phyloP scores from a whole-genome alignment of 2,888 invertebrate species.

The Mythimna lalbum region DNA sequence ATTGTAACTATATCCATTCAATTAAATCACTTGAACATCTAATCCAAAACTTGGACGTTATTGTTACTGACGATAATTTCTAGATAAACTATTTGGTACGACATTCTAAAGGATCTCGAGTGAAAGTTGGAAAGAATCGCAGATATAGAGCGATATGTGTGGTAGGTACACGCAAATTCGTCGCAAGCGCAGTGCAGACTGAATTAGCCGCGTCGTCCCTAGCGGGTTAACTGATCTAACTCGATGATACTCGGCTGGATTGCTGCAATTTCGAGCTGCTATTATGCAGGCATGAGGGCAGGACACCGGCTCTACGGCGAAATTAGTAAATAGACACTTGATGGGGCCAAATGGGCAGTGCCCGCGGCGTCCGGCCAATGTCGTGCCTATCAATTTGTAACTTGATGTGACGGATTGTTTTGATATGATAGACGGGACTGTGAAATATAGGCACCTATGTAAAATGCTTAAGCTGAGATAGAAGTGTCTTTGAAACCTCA shows the following conservation, averaged over 20 bases:
- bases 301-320: conserved; percentile 83
- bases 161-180: conserved; percentile 66
- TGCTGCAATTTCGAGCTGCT: conserved; percentile 85
- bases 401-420: conserved; percentile 14
- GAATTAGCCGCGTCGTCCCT: conserved; percentile 70
- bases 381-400: conserved; percentile 45
- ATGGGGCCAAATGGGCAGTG: conserved; percentile 66
- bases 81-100: conserved; percentile 45
- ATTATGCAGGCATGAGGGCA: conserved; percentile 84
- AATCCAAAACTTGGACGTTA: conserved; percentile 27
- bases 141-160: conserved; percentile 12
- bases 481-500: background rate
- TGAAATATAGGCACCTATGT: background rate
- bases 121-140: conserved; percentile 22
- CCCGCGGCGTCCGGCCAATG: conserved; percentile 39
- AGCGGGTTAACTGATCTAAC: conserved; percentile 82
- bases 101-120: conserved; percentile 14
- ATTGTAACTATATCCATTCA: conserved; percentile 65
- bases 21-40: conserved; percentile 45
- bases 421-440: conserved; percentile 1
- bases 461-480: background rate
- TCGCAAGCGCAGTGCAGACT: conserved; percentile 73
- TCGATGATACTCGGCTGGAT: conserved; percentile 82
- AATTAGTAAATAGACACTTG: conserved; percentile 82
- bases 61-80: conserved; percentile 34